A percentile compares a stretch with the other conserved stretches of the same genome.
Conservation (phyloP, 2,797 vertebrate genomes). For the Echiichthys vipera region DNA sequence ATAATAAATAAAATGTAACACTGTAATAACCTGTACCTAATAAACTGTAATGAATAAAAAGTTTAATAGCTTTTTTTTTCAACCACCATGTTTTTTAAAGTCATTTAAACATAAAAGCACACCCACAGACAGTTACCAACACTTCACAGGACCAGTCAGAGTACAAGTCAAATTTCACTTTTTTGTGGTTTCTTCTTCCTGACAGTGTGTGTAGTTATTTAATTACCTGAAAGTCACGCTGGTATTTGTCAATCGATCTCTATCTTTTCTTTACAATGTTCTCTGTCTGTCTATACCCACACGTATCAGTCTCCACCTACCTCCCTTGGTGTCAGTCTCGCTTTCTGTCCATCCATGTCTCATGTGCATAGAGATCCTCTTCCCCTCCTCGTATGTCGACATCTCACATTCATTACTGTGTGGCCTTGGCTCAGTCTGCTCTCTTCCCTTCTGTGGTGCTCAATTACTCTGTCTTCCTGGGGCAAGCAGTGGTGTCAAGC, state of each 20-base stretch:
- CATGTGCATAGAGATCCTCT: slow-evolving; percentile 34
- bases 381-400: slow-evolving; percentile 84
- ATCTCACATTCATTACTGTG: slow-evolving; percentile 95
- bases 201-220: slow-evolving; percentile 63
- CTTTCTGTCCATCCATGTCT: slow-evolving; percentile 55
- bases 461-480: slow-evolving; percentile 95
- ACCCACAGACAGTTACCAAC: background rate
- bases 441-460: slow-evolving; percentile 89
- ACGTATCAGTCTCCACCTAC: slow-evolving; percentile 36
- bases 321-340: slow-evolving; percentile 48
- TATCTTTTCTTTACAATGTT: slow-evolving; percentile 31
- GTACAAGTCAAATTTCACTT: slow-evolving; percentile 13
- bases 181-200: slow-evolving; percentile 47
- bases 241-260: slow-evolving; percentile 38
- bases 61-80: background rate
- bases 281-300: slow-evolving; percentile 37
- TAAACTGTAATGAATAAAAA: too few species aligned
- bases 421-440: slow-evolving; percentile 90
- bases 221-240: slow-evolving; percentile 65
- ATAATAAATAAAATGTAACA: too few species aligned
- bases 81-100: slow-evolving; percentile 2
- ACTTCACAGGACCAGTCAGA: slow-evolving; percentile 3
- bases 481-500: slow-evolving; percentile 91
- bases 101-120: background rate
- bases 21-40: too few species aligned